These are phyloP conservation scores for Norana najaformis DNA, from an alignment of 2,888 invertebrate species.

Conservation along the genomic window DNA sequence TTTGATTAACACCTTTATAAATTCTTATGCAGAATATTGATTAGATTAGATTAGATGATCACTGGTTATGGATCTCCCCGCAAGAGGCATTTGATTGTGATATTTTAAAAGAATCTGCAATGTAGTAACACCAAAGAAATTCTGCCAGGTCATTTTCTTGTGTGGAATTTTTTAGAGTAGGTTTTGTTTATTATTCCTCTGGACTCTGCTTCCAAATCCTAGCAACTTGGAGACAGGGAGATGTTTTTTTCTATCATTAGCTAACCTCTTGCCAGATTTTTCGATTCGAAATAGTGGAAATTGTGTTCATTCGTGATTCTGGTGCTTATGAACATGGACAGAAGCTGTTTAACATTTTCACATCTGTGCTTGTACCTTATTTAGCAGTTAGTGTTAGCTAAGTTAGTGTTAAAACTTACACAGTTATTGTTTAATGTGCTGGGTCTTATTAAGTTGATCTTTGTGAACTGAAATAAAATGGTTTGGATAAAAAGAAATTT, in stretches of 20 bases:
- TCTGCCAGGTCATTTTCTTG: neutral
- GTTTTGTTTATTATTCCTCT: neutral
- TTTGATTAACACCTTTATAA: neutral
- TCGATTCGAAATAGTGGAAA: neutral
- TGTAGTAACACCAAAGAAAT: neutral
- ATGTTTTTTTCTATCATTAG: neutral
- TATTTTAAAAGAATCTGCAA: conserved; percentile 3
- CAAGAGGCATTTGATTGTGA: neutral
- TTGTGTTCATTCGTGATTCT: neutral
- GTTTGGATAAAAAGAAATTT: neutral
- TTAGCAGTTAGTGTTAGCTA: neutral
- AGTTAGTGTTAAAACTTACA: neutral
- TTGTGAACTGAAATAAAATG: neutral
- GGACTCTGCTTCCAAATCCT: neutral
- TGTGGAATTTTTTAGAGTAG: neutral
- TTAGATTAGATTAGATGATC: neutral
- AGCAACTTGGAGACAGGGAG: neutral
- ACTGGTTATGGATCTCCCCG: neutral
- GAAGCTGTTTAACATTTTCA: neutral
- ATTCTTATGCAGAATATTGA: neutral
- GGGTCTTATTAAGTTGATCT: neutral
- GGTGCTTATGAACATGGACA: neutral
- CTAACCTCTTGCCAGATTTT: neutral
- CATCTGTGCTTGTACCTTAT: conserved; percentile 1
- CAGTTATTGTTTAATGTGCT: neutral